Conservation (phyloP, 2,888 invertebrate genomes). For the Microctonus aethiopoides region DNA sequence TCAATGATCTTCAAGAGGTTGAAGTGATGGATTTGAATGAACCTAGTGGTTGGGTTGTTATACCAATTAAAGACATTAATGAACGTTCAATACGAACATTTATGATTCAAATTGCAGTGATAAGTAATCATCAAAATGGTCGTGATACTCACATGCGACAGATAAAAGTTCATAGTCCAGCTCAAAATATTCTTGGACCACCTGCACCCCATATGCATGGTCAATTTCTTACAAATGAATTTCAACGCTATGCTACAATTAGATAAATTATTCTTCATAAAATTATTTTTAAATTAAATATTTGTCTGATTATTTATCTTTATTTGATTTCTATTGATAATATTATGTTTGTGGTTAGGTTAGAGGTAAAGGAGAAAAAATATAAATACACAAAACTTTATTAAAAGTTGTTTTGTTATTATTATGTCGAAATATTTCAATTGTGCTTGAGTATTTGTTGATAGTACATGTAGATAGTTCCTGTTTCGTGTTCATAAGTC, state of each 20-base stretch:
- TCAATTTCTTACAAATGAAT: constrained; percentile 84
- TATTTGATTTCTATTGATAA: constrained; percentile 17
- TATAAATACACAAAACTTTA: background rate
- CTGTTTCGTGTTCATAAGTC: background rate
- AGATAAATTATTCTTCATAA: constrained; percentile 70
- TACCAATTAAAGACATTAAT: constrained; percentile 88
- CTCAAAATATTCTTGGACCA: constrained; percentile 73
- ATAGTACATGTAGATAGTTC: too few relatives aligned
- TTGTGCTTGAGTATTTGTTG: too few relatives aligned
- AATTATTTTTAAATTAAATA: too few relatives aligned
- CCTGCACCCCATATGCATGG: constrained; percentile 77
- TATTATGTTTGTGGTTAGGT: too few relatives aligned
- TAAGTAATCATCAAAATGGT: constrained; percentile 99
- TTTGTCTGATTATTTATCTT: constrained; percentile 18
- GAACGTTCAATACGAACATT: constrained; percentile 92
- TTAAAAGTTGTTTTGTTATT: too few relatives aligned
- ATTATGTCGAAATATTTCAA: too few relatives aligned
- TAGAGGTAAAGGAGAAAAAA: background rate
- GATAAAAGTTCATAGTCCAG: constrained; percentile 94
- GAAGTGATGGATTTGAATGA: constrained; percentile 94
- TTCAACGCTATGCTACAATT: constrained; percentile 84
- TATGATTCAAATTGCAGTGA: constrained; percentile 95
- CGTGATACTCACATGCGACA: constrained; percentile 98
- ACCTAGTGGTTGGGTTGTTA: constrained; percentile 96
- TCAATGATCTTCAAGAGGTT: constrained; percentile 95